These are phyloP conservation scores for Pammene fasciana DNA, from an alignment of 2,888 invertebrate genomes.

Conservation along the genomic window DNA sequence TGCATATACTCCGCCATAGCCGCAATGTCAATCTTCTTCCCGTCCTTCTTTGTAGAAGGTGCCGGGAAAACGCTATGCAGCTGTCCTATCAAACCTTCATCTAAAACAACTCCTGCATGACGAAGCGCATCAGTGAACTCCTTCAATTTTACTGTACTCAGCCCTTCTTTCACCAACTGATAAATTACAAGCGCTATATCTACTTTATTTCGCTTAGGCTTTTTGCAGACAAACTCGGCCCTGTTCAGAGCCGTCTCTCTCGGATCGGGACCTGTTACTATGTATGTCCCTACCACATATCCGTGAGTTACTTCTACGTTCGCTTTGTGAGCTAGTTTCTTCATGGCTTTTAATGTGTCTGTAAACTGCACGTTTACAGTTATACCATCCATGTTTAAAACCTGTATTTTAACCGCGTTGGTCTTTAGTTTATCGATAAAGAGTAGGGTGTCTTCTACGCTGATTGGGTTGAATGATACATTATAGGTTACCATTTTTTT, in stretches of 20 bases:
- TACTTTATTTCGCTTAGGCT: constrained; percentile 50
- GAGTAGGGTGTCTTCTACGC: background rate
- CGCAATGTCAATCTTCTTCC: constrained; percentile 1
- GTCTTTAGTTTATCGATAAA: constrained; percentile 5
- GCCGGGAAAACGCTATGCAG: background rate
- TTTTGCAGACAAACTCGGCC: constrained; percentile 52
- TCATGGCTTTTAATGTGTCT: constrained; percentile 46
- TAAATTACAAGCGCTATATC: constrained; percentile 56
- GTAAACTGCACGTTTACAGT: constrained; percentile 54
- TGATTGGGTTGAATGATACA: constrained; percentile 23
- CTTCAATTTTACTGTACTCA: constrained; percentile 47
- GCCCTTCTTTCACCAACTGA: constrained; percentile 48
- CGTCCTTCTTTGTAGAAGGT: background rate
- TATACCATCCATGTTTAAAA: constrained; percentile 15
- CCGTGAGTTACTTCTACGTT: constrained; percentile 55
- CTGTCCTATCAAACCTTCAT: background rate
- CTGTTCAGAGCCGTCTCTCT: constrained; percentile 55
- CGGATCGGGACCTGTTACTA: constrained; percentile 46
- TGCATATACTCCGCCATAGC: constrained; percentile 56
- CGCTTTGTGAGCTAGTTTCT: constrained; percentile 44
- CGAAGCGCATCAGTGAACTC: constrained; percentile 49
- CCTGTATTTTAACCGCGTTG: constrained; percentile 3
- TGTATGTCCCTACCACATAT: constrained; percentile 45
- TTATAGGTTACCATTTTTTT: constrained; percentile 23
- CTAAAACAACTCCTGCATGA: constrained; percentile 42